Base-by-base conservation (phyloP, 2,113 vertebrate species). In the Sceloporus undulatus region DNA sequence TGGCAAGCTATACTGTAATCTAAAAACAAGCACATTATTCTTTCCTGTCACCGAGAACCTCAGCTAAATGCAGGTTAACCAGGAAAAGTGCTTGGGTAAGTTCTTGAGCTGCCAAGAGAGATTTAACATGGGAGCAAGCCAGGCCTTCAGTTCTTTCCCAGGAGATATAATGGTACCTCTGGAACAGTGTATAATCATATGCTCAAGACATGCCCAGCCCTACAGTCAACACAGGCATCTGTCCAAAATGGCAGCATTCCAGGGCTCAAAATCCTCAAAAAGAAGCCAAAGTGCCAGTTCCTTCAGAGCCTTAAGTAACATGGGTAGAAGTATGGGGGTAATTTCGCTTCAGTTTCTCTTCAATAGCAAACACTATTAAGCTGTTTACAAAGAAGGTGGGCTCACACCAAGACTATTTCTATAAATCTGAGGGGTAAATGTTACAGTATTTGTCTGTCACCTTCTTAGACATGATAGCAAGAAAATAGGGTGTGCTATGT, bases 121-220 rank as follows among this genome's bases (percentile, higher is more conserved):
- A 16, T 85, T 65, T 62, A 27, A 77, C 38, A 62, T 91, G 84
- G 56, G 80, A 79, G 56, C 23, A 66, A 38, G 56, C 25, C 23
- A 2, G 0, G 23, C 86, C 1, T 92, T 77, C 29, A 48, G 19
- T 74, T 19, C 54, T 10, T 68, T 83, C 19, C 54, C 10, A 90
- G 88, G 85, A 21, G 83, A 4, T 29, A 54, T 25, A 90, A 59
- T 70, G 82, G 40, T 73, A 2, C 71, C 84, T 13, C 79, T 89
- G 62, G 76, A 48, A 42, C 0, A 68, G n/a, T 73, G 16, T 77
- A 81, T 29, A 25, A 90, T 78, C 83, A 54, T 38, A 74, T 23
- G 27, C 38, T 78, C 38, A 29, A 38, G 73, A 65, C 85, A 74
- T 88, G 87, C 91, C 92, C 90, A 65, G 54, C 9, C n/a, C 11